Percentiles rank a stretch among this genome's conserved stretches.
Conservation (phyloP, 2,797 vertebrate genomes). For the Gorsachius magnificus region DNA sequence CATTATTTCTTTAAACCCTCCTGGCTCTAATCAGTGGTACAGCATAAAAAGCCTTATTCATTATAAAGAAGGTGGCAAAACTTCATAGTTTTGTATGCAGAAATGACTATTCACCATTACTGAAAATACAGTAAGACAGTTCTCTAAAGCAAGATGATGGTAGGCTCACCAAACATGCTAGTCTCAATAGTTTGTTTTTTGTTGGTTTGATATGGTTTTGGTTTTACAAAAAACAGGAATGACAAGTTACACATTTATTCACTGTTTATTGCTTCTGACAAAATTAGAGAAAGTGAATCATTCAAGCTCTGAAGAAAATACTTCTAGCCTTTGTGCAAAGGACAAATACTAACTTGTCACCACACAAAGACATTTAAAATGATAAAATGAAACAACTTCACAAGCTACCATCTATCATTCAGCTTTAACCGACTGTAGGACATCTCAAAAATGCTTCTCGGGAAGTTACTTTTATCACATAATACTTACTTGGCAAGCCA, state of each 20-base stretch:
- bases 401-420: not conserved
- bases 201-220: not conserved
- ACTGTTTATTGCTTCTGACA: not conserved
- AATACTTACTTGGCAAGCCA: not conserved
- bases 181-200: not conserved
- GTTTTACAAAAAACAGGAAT: not conserved
- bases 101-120: not conserved
- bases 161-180: not conserved
- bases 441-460: not conserved
- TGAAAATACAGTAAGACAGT: not conserved
- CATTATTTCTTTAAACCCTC: not conserved
- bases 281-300: not conserved
- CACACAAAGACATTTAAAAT: not conserved
- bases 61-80: not conserved
- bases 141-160: not conserved
- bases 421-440: not conserved
- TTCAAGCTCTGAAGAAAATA: not conserved
- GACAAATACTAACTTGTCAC: not conserved
- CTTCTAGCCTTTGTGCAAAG: not conserved
- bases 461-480: not conserved
- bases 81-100: not conserved
- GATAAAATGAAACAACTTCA: slow-evolving; percentile 11
- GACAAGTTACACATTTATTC: not conserved
- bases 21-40: slow-evolving; percentile 8
- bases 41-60: not conserved